Conservation (phyloP, 2,888 invertebrate species). For the Synergus japonicus region DNA sequence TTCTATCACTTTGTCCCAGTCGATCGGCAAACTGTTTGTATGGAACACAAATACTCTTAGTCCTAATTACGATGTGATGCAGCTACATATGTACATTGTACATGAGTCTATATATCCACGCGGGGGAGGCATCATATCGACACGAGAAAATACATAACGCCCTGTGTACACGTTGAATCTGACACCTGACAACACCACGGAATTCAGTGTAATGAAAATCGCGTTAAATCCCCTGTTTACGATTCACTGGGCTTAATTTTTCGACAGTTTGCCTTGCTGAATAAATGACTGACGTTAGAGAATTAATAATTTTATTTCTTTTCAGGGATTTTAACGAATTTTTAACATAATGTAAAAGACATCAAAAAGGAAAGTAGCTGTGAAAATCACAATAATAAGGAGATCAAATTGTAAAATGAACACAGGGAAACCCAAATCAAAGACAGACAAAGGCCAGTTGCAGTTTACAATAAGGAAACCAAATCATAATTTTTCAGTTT, state of each 20-base stretch:
- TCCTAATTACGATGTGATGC: constrained; percentile 23
- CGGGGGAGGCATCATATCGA: neutral
- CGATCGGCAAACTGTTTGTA: constrained; percentile 27
- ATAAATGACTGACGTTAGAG: neutral
- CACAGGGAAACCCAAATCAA: too few species aligned
- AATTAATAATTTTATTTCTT: neutral
- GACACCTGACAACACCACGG: neutral
- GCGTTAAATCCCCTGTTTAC: neutral
- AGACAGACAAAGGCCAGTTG: too few species aligned
- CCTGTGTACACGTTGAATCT: neutral
- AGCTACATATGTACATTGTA: constrained; percentile 2
- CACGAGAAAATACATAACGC: neutral
- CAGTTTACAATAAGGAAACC: too few species aligned
- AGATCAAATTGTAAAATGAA: too few species aligned
- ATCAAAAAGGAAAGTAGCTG: too few species aligned
- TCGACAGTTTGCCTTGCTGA: neutral
- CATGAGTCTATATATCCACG: constrained; percentile 28
- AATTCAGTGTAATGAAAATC: neutral
- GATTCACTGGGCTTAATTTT: neutral
- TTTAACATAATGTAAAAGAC: too few species aligned
- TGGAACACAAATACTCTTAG: constrained; percentile 28
- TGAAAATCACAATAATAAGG: too few species aligned
- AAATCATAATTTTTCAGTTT: too few species aligned
- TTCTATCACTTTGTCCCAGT: constrained; percentile 55
- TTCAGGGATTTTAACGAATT: too few species aligned